Base-by-base conservation (phyloP, 2,113 vertebrate species). In the Mirza zaza region DNA sequence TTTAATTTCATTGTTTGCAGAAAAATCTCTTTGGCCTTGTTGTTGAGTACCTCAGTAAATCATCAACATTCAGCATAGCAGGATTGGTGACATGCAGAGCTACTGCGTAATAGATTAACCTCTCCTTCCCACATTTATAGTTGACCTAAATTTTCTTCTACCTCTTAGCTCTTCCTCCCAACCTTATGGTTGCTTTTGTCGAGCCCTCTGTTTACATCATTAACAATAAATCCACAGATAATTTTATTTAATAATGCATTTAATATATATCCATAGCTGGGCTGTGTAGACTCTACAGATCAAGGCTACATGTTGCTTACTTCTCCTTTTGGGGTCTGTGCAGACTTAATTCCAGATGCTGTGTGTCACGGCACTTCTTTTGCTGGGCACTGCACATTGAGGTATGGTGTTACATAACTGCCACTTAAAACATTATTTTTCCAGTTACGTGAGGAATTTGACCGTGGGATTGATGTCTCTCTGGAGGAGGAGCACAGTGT, bases 401-500 rank as follows among this genome's bases (percentile, higher is more conserved):
- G n/a, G 13, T 59, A 27, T 57, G 63, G 0, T n/a, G 39, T 95
- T 73, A 34, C 55, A 4, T 95, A 76, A 97, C 57, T 59, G 2
- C 92, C 88, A 4, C 15, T 95, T 29, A 84, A 86, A 95, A 45
- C 17, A 0, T 96, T 63, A 15, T 97, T 86, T 97, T 98, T 98
- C 32, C 98, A 99, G 99, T 98, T 99, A 76, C 99, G 99, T 17
- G 99, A 99, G 96, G 99, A 99, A 93, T 99, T 99, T 97, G 99
- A 99, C 98, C 99, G 99, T 92, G 99, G 99, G 5, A 86, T 99
- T 93, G 99, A 99, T 90, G 99, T 99, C 17, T 97, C 98, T 25
- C 97, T 99, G 97, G 99, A 99, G 0, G 99, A 99, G 96, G 99
- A 99, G 97, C 99, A 99, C 98, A 99, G 99, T 90, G 99, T 99